These are phyloP conservation scores for Clarias laeviceps DNA, from an alignment of 2,797 vertebrate species.

Conservation along the genomic window DNA sequence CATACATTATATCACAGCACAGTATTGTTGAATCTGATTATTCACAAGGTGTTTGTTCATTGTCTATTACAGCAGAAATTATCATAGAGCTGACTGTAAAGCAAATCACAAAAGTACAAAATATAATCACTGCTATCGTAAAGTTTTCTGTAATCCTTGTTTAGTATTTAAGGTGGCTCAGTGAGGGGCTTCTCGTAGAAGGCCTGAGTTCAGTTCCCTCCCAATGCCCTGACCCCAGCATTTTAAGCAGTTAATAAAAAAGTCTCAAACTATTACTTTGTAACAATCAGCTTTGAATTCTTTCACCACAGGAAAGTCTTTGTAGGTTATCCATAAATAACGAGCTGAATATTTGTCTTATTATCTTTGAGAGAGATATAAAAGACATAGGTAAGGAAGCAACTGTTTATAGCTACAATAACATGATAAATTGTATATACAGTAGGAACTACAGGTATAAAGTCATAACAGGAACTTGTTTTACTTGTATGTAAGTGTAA, in stretches of 20 bases:
- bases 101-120: neutral
- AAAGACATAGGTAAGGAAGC: neutral
- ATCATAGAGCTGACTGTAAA: neutral
- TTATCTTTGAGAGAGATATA: neutral
- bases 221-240: too few relatives aligned
- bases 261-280: neutral
- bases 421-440: neutral
- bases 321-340: neutral
- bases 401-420: constrained; percentile 3
- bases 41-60: neutral
- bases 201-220: too few relatives aligned
- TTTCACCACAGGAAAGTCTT: neutral
- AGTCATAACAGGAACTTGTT: neutral
- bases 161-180: neutral
- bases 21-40: neutral
- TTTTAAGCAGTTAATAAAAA: neutral
- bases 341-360: neutral
- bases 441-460: neutral
- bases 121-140: neutral
- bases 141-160: neutral
- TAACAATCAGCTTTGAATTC: neutral
- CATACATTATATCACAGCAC: neutral
- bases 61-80: neutral
- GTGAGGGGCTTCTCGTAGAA: too few relatives aligned
- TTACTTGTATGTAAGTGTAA: neutral